Base-by-base conservation (phyloP, 2,888 invertebrate species). In the Agriopis aurantiaria region DNA sequence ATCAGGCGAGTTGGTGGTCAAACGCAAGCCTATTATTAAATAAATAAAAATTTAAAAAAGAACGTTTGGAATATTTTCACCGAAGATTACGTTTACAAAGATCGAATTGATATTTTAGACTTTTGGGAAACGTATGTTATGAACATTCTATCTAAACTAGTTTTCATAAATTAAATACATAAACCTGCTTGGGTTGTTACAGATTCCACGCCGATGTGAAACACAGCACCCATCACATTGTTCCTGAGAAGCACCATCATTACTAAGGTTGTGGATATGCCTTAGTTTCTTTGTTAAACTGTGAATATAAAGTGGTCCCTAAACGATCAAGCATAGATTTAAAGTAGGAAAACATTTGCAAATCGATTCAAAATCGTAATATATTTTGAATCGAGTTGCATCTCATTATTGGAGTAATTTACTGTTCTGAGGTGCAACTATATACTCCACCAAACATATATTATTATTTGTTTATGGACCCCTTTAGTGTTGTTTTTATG, bases 191-290 rank as follows among this genome's bases (percentile, higher is more conserved):
- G 8, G 8, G 66, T 72, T 59, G 56, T 68, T 75, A 8, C 68
- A 78, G 78, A 63, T 80, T 80, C 72, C 76, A 80, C 60, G 81
- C 80, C 46, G 74, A 75, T n/a, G 78, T 80, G 49, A 78, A 79
- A 51, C 76, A 78, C 61, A 73, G 63, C 69, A 79, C 74, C 43
- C 80, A 81, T 23, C 85, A 85, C 59, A 75, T 82, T 51, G 78
- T 79, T 12, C 83, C 82, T 8, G 68, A 75, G 53, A 74, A 76
- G 49, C 77, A 80, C 60, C 73, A 78, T 49, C 72, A 80, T 51
- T 65, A 77, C 53, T 73, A 63, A 61, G 6, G 7, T n/a, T 33
- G 17, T 41, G 10, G 6, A 43, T n/a, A 46, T 33, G 33, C 43
- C 7, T 45, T 56, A 41, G n/a, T 41, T 9, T 12, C 8, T 48